These are phyloP conservation scores for Agrypnus murinus DNA, from an alignment of 2,888 invertebrate genomes.

Conservation along the genomic window DNA sequence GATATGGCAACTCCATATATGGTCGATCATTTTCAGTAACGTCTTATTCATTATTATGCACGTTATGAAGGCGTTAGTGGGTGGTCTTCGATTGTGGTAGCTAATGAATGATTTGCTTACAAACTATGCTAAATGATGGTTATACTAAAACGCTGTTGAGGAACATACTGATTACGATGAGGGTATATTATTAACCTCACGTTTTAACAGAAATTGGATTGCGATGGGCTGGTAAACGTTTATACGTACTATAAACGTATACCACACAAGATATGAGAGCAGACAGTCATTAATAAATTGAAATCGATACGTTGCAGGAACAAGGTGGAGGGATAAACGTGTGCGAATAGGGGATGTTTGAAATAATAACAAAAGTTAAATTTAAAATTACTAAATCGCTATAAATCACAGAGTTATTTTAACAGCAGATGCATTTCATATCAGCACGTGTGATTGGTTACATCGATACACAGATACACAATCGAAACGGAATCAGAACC, in stretches of 20 bases:
- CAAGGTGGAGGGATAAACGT: constrained; percentile 17
- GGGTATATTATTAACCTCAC: no score
- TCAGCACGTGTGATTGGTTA: constrained; percentile 68
- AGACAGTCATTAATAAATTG: constrained; percentile 19
- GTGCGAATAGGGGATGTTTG: constrained; percentile 22
- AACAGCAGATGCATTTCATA: constrained; percentile 69
- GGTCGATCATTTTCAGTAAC: constrained; percentile 1
- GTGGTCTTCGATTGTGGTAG: constrained; percentile 4
- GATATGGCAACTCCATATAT: neutral
- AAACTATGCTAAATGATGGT: neutral
- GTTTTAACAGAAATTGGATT: no score
- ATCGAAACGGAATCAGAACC: constrained; percentile 66
- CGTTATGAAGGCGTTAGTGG: neutral
- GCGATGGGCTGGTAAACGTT: no score
- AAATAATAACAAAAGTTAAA: constrained; percentile 42
- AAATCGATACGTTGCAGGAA: constrained; percentile 18
- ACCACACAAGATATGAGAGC: no score
- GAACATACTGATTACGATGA: no score
- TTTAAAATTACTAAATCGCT: constrained; percentile 59
- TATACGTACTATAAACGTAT: no score
- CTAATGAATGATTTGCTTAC: constrained; percentile 10
- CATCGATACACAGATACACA: constrained; percentile 65
- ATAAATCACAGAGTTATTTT: constrained; percentile 69
- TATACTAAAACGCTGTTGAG: no score
- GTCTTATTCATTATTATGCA: neutral